Base-by-base conservation (phyloP, 2,888 invertebrate genomes). In the Dolichopus griseipennis region DNA sequence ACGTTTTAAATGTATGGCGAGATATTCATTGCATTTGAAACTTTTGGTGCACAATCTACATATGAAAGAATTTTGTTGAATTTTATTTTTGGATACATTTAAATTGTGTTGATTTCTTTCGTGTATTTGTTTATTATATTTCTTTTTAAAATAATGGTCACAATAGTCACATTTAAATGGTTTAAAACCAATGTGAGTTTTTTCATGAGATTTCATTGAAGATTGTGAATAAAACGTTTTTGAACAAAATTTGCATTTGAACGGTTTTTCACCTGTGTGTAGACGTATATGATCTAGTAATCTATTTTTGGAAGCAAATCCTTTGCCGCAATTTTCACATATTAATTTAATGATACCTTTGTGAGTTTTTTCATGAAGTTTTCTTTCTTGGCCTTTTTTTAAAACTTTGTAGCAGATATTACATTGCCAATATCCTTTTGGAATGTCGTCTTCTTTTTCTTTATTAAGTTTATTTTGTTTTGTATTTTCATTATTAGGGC, bases 271-370 rank as follows among this genome's bases (percentile, higher is more conserved):
- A 15, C 52, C 52, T 52, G 52, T 52, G 18, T 52, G 52, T 12
- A 15, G 2, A 15, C 52, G 52, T 18, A 52, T 52, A 52, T 52
- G 52, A 52, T 52, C 52, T 52, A 52, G 18, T 3, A 52, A n/a
- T 15, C 52, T 15, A n/a, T 52, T 52, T 33, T 37, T 64, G 34
- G 20, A 20, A 9, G 33, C 20, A 64, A 34, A 64, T 20, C 64
- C 37, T 64, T 64, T 64, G 10, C 64, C 64, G 18, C 64, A 64
- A 7, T 37, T 64, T 37, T 64, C 64, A 9, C 64, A 64, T 20
- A 64, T 64, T 12, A 34, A 18, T n/a, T 34, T 33, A 37, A 37
- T 64, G 1, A 64, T 34, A 64, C 64, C 64, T 12, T 64, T 33
- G 20, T 64, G 64, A 34, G 33, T 64, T 37, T 64, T 64, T 20